Evolutionary conservation across 2,797 vertebrate species (phyloP), one percentile per base, ranked within the genome.

Genomic region (Microcaecilia unicolor): DNA sequence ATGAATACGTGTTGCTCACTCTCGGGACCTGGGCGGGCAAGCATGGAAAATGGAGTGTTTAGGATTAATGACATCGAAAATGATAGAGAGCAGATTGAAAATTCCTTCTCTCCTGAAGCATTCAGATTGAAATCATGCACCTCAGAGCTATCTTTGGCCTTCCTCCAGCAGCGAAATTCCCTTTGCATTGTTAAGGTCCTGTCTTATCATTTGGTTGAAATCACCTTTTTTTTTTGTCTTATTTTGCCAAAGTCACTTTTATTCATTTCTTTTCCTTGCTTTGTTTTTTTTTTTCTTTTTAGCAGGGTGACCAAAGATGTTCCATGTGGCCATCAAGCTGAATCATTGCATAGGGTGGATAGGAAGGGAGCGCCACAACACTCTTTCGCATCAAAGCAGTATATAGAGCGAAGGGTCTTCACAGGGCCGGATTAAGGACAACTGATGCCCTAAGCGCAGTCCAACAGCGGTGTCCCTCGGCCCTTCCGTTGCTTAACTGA

Each of bases 51-150:
- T 91, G 83, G 87, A 87, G 81, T 91, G 76, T 78, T 86, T 85
- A 84, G 89, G 84, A 91, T 90, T 96, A 98, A 98, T 97, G 95
- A 97, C 91, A 93, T 91, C 67, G 91, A 95, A 97, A 97, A 96
- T 96, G 90, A 95, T 91, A 91, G 90, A 92, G 85, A 81, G 84
- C 81, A 98, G 92, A 98, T 95, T 93, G 90, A 91, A 93, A 93
- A 92, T 93, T 85, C 89, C 88, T 90, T 90, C 88, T 80, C 83
- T 89, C 75, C 78, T 93, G 88, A 91, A 92, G 88, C 89, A 81
- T 85, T 80, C 83, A 83, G 77, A 87, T 86, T 89, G 85, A 80
- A 85, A 84, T 81, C n/a, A n/a, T n/a, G 80, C 81, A 88, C 78
- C 85, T 85, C 72, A 77, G 64, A 83, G 80, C 81, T 69, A 73